A percentile compares a stretch with the other conserved stretches of the same genome.
Conservation (phyloP, 2,113 vertebrate species). For the Xiphophorus hellerii region DNA sequence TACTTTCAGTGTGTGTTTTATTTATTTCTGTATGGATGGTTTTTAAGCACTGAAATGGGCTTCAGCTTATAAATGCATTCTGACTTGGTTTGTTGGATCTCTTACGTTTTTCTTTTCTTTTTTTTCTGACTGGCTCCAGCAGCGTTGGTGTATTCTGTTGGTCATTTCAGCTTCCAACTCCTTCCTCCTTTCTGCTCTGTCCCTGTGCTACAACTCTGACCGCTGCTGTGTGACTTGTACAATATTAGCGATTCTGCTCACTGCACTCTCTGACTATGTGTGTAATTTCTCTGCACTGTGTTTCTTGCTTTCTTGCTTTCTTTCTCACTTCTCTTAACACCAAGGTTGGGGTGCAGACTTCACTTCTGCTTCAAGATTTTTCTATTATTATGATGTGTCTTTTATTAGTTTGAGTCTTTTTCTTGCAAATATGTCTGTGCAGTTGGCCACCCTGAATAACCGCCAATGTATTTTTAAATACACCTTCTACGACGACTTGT, state of each 20-base stretch:
- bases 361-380: neutral
- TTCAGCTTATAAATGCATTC: constrained; percentile 53
- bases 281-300: constrained; percentile 55
- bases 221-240: constrained; percentile 65
- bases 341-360: constrained; percentile 51
- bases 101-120: constrained; percentile 56
- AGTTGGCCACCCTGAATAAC: constrained; percentile 47
- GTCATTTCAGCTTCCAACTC: constrained; percentile 65
- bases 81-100: constrained; percentile 40
- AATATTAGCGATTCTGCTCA: constrained; percentile 69
- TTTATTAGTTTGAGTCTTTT: constrained; percentile 44
- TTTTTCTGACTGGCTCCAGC: constrained; percentile 67
- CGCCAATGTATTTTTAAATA: constrained; percentile 31
- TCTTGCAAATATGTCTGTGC: constrained; percentile 54
- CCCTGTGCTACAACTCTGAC: constrained; percentile 53
- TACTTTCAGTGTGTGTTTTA: constrained; percentile 30
- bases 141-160: constrained; percentile 65
- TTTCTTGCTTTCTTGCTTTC: constrained; percentile 39
- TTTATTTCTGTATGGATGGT: constrained; percentile 14
- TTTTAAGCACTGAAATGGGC: constrained; percentile 33
- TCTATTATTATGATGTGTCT: neutral
- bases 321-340: constrained; percentile 37
- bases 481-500: constrained; percentile 37
- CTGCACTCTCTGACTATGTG: constrained; percentile 60
- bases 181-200: constrained; percentile 59